Base-by-base conservation (phyloP, 2,797 vertebrate species). In the Thaleichthys pacificus region DNA sequence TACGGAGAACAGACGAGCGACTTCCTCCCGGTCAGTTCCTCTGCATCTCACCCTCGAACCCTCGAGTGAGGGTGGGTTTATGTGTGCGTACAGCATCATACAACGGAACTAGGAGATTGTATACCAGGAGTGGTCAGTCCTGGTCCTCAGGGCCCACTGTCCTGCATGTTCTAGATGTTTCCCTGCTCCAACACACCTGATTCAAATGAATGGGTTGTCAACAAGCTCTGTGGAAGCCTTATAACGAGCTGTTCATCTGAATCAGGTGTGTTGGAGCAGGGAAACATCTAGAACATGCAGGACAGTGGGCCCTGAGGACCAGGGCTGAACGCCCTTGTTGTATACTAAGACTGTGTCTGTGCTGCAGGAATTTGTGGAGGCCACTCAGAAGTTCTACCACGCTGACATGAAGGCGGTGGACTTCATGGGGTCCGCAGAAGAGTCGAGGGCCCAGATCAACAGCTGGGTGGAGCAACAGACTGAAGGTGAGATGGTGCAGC, bases 381-480 rank as follows among this genome's bases (percentile, higher is more conserved):
- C 88, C 64, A 94, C 90, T 2, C 80, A 75, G 81, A 96, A 95
- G 89, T 84, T 90, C 72, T 98, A 99, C 71, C 87, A 91, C 9
- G 96, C 97, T 28, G 93, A 95, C 32, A 81, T 98, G 91, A 94
- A 93, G 80, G 17, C 90, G 1, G 91, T 97, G 61, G 93, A 98
- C 84, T 99, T 99, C 72, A 81, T 92, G 2, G 86, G 86, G 26
- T 92, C 93, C 70, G 38, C 80, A 35, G 93, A 96, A 8, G 77
- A 86, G 3, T 91, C 92, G 73, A 92, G 95, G 80, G 85, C 78
- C 6, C 79, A 92, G 82, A 97, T 99, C 85, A 99, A 98, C 81
- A 77, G 85, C 69, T 99, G 97, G 97, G 96, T 99, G 0, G 91
- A 96, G 79, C 76, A 93, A 54, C 94, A 97, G 82, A 98, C 97